Conservation (phyloP, 2,797 vertebrate genomes). For the Phoebastria nigripes region DNA sequence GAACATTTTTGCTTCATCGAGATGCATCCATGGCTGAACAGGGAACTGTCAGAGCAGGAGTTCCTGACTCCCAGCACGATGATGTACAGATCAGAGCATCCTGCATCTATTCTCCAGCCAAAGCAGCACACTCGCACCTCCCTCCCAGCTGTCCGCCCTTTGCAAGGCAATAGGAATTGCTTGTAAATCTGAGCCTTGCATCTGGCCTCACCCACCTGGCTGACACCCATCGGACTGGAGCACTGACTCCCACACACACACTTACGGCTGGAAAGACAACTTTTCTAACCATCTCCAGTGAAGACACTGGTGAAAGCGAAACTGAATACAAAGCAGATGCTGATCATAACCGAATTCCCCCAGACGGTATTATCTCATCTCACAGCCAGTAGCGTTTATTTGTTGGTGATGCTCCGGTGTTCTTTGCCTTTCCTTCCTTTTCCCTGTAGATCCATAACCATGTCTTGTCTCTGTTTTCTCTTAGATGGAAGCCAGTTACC, state of each 20-base stretch:
- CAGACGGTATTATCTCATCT: not conserved
- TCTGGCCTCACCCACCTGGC: not conserved
- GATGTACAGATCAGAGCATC: not conserved
- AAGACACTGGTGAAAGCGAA: not conserved
- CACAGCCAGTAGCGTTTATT: conserved; percentile 22
- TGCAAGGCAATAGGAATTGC: not conserved
- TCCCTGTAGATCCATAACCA: not conserved
- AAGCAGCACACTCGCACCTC: not conserved
- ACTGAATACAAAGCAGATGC: conserved; percentile 16
- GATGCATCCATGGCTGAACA: not conserved
- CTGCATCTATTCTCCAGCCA: not conserved
- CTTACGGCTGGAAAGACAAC: not conserved
- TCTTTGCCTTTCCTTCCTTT: not conserved
- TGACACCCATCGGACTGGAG: not conserved
- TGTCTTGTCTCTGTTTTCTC: not conserved
- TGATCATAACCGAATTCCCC: not conserved
- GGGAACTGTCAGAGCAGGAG: not conserved
- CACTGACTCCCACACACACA: not conserved
- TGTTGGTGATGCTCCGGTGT: not conserved
- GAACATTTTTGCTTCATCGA: not conserved
- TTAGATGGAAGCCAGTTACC: not conserved
- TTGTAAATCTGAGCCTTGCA: not conserved
- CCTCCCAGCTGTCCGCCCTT: not conserved
- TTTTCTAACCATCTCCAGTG: not conserved
- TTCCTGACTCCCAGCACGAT: not conserved